A percentile compares a stretch with the other conserved stretches of the same genome.
phyloP scores from a whole-genome alignment of 2,797 vertebrate genomes.

The Diplodus sargus region DNA sequence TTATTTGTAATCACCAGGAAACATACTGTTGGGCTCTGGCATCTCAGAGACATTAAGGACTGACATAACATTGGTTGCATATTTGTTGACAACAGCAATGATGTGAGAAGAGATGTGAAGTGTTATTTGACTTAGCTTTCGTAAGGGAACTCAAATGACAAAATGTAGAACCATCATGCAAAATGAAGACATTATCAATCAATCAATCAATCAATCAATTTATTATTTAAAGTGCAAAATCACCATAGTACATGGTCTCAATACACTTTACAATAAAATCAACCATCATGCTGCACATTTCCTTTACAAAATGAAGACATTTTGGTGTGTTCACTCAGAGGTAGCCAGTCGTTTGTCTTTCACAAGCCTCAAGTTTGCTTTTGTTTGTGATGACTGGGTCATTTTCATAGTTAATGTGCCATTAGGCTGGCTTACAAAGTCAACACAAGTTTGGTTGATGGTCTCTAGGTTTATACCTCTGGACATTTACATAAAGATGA shows the following conservation, averaged over 20 bases:
- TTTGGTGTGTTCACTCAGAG: background rate
- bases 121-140: background rate
- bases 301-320: background rate
- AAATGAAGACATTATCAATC: background rate
- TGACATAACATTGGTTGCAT: conserved; percentile 7
- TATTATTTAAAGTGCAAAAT: too few relatives aligned
- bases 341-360: background rate
- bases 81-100: conserved; percentile 9
- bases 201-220: too few relatives aligned
- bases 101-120: background rate
- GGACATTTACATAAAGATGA: conserved; percentile 8
- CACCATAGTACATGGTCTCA: too few relatives aligned
- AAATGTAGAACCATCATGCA: background rate
- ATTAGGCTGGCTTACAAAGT: background rate
- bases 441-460: conserved; percentile 19
- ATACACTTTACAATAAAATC: too few relatives aligned
- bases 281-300: background rate
- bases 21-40: conserved; percentile 22
- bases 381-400: too few relatives aligned
- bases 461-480: background rate
- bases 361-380: background rate
- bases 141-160: background rate
- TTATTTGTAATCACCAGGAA: conserved; percentile 47
- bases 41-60: conserved; percentile 11
- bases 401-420: background rate